These are phyloP conservation scores for Drosophila malerkotliana DNA, from an alignment of 1,140 invertebrate genomes.

Conservation along the genomic window DNA sequence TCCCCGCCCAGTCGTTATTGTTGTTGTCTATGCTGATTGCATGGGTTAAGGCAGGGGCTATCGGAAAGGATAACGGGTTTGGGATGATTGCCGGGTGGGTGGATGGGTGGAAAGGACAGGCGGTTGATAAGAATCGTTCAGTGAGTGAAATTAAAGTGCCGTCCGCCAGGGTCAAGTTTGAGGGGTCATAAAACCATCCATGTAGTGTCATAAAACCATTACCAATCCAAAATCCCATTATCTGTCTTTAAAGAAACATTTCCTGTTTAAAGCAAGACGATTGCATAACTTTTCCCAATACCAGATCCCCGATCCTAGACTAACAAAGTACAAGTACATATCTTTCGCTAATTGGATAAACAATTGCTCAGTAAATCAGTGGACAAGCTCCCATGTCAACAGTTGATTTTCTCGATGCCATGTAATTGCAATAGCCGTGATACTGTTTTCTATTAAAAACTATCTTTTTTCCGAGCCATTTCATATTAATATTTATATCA, in stretches of 20 bases:
- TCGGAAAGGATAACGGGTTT: slow-evolving; percentile 21
- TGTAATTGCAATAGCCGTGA: slow-evolving; percentile 38
- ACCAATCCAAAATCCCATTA: neutral
- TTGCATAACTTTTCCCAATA: neutral
- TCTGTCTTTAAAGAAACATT: neutral
- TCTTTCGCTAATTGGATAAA: slow-evolving; percentile 68
- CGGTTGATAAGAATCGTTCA: slow-evolving; percentile 49
- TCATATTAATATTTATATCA: slow-evolving; percentile 69
- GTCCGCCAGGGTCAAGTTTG: slow-evolving; percentile 1
- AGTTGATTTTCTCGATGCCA: slow-evolving; percentile 49
- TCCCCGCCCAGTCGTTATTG: slow-evolving; percentile 13
- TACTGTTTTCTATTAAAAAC: slow-evolving; percentile 32
- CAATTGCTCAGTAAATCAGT: slow-evolving; percentile 70
- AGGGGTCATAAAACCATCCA: neutral
- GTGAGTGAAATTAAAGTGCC: slow-evolving; percentile 52
- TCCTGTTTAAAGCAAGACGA: neutral
- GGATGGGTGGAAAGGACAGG: slow-evolving; percentile 29
- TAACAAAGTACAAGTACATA: slow-evolving; percentile 21
- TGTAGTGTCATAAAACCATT: slow-evolving; percentile 17
- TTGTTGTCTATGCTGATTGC: slow-evolving; percentile 77
- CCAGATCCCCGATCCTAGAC: neutral
- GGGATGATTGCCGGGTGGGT: slow-evolving; percentile 38
- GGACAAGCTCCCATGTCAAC: slow-evolving; percentile 56
- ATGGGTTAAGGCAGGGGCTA: slow-evolving; percentile 14
- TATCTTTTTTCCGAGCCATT: slow-evolving; percentile 37